These are phyloP conservation scores for Mnemiopsis leidyi DNA, from an alignment of 37 sponge, comb jelly and placozoan genomes.

Conservation along the genomic window DNA sequence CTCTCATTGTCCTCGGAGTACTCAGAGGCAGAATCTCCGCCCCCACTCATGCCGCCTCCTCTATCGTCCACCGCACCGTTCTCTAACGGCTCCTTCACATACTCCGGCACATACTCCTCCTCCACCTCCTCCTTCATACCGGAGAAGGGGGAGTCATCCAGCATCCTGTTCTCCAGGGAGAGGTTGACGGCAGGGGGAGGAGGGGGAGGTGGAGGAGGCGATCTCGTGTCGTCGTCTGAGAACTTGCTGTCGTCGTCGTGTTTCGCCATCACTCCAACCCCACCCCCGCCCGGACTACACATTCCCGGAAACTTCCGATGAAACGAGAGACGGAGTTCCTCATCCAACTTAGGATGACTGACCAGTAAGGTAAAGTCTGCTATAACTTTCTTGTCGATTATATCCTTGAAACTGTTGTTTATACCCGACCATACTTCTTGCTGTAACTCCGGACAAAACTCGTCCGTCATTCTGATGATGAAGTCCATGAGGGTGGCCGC, in stretches of 20 bases:
- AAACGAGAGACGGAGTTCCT: conserved; percentile 21
- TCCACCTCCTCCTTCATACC: background rate
- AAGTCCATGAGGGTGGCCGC: conserved; percentile 91
- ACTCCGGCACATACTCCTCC: conserved; percentile 24
- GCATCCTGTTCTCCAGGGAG: background rate
- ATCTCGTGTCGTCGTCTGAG: conserved; percentile 24
- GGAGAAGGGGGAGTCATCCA: background rate
- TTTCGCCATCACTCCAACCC: background rate
- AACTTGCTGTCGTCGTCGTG: conserved; percentile 35
- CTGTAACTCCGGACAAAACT: conserved; percentile 23
- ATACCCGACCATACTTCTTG: conserved; percentile 47
- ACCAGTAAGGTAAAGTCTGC: conserved; percentile 19
- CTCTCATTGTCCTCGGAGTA: conserved; percentile 14
- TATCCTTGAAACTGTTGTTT: conserved; percentile 62
- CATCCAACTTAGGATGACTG: conserved; percentile 35
- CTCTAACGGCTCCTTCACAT: background rate
- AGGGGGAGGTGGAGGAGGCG: conserved; percentile 52
- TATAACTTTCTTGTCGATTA: conserved; percentile 64
- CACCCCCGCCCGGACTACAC: background rate
- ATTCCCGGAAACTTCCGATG: conserved; percentile 33
- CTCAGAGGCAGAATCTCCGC: conserved; percentile 27
- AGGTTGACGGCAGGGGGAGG: conserved; percentile 36
- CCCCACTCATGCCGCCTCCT: background rate
- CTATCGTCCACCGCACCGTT: background rate
- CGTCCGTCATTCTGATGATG: conserved; percentile 76